Percentiles rank a stretch among this genome's conserved stretches.
Evolutionary conservation across 2,888 invertebrate species (phyloP).

Genomic region (Itoplectis maculator): DNA sequence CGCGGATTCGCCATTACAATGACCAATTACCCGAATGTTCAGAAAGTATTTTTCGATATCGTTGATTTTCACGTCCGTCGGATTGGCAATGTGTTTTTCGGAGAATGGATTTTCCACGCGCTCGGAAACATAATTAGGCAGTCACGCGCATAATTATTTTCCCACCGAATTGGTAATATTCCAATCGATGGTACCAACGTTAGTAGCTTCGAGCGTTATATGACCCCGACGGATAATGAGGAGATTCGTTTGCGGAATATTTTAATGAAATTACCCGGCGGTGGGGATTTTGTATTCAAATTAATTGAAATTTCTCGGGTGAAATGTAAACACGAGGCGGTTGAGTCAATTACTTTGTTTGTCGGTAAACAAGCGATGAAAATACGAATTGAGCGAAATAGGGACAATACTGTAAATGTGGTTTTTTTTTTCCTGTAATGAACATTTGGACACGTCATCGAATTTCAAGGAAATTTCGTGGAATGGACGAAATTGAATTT

Average conservation of each 20-base stretch:
- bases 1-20: constrained; percentile 19
- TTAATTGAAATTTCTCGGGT: not conserved
- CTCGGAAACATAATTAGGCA: not conserved
- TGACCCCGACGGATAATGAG: not conserved
- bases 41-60: constrained; percentile 3
- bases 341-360: too few species aligned
- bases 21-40: not conserved
- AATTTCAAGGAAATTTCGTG: too few species aligned
- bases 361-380: too few species aligned
- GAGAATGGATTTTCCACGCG: not conserved
- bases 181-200: not conserved
- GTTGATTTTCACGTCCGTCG: not conserved
- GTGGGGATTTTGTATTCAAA: not conserved
- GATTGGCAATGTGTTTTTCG: not conserved
- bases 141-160: not conserved
- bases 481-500: too few species aligned
- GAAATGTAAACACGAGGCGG: not conserved
- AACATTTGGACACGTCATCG: too few species aligned
- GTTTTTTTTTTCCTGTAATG: too few species aligned
- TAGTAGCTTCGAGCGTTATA: too few species aligned
- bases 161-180: not conserved
- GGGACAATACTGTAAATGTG: too few species aligned
- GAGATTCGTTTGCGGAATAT: not conserved
- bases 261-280: not conserved
- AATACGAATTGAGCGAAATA: too few species aligned